Evolutionary conservation across 2,888 invertebrate species (phyloP), one percentile per base, ranked within the genome.

Genomic region (Isotomurus palustris): DNA sequence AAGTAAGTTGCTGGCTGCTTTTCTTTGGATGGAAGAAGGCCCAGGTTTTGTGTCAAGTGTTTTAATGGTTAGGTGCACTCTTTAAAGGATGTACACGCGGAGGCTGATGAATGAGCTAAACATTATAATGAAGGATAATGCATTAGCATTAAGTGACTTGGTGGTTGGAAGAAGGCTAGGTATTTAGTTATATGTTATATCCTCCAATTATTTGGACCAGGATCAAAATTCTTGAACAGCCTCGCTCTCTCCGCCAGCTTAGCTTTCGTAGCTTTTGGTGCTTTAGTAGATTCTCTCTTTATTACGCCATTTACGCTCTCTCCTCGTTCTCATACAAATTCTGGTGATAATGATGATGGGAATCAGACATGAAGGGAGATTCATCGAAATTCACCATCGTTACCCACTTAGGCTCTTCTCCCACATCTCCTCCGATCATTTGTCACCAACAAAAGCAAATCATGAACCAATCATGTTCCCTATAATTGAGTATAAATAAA

Each of bases 391-490:
- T 50, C 50, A 50, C 49, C 43, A 53, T 58, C 40, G 52, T 57
- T 57, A 44, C 52, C 52, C 45, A 54, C 51, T 54, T 57, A 51
- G 55, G 47, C 36, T 21, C 40, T 27, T 47, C 47, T 21, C 29
- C 4, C 29, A 14, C 19, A 2, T 24, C 40, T 8, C 38, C 14
- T 5, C 38, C 40, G 43, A 58, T 58, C 53, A 56, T 62, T 62
- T 62, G 62, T 62, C 62, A 49, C 56, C 56, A 58, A 56, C 55
- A 56, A 56, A 60, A 61, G 61, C 41, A 57, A 56, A 51, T 55
- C 57, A 56, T 60, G 56, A 56, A 45, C 54, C 54, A 56, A 60
- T 56, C 58, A 47, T 62, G 53, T 50, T 56, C 45, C 49, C 45
- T 41, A 58, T 58, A 58, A 58, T 58, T 58, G 52, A n/a, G n/a